These are phyloP conservation scores for Pangasius larnaudii DNA, from an alignment of 2,797 vertebrate species.

Conservation along the genomic window DNA sequence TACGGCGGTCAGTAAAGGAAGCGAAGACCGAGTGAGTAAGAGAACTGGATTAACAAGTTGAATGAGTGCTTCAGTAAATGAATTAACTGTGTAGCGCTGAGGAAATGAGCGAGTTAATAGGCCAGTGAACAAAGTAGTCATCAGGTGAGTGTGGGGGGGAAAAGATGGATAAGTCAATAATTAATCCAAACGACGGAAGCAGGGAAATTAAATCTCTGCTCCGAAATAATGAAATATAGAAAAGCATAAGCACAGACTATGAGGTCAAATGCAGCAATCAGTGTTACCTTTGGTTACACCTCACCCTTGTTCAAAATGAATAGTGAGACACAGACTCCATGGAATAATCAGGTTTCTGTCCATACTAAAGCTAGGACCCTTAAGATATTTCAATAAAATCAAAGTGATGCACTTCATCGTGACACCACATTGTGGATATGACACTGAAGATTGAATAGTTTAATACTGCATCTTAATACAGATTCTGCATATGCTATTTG, in stretches of 20 bases:
- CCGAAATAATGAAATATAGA: conserved; percentile 72
- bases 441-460: background rate
- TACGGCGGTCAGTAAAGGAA: background rate
- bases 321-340: background rate
- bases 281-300: conserved; percentile 58
- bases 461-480: background rate
- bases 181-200: conserved; percentile 37
- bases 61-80: conserved; percentile 4
- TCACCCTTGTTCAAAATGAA: conserved; percentile 36
- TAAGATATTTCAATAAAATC: background rate
- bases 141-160: background rate
- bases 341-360: background rate
- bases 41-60: background rate
- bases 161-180: conserved; percentile 33
- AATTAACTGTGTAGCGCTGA: background rate
- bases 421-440: background rate
- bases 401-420: background rate
- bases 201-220: conserved; percentile 41
- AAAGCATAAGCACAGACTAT: conserved; percentile 60
- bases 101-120: conserved; percentile 6
- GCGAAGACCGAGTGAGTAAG: background rate
- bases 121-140: background rate
- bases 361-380: background rate
- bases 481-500: background rate
- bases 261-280: conserved; percentile 68